Base-by-base conservation (phyloP, 2,113 vertebrate genomes). In the Limanda limanda region DNA sequence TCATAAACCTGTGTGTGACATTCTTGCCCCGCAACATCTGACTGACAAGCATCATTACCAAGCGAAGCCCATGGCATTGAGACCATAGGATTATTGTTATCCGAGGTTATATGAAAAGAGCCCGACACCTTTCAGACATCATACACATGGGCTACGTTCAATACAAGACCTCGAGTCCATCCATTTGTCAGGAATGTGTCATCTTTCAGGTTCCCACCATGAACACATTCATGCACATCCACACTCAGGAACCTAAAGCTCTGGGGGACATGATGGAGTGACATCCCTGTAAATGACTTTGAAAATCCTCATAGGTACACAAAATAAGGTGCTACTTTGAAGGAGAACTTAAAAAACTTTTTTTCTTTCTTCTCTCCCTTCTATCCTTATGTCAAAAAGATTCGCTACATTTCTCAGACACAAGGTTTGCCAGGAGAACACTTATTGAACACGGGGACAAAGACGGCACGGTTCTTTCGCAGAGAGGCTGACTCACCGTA, bases 351-450 rank as follows among this genome's bases (percentile, higher is more conserved):
- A 35, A 35, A 35, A 35, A 40, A 10, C 37, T 42, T 4, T 73
- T 58, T 48, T 2, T 45, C 6, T 42, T 48, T 60, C 68, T 21
- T n/a, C 20, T 6, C 45, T 37, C 24, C 4, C 45, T 31, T 47
- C n/a, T 45, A 31, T 37, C 20, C 51, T 48, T 23, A 10, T 80
- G 35, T 72, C 48, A 58, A 56, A 78, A 93, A 99, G 98, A 99
- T 99, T 93, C 97, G 98, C 94, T 99, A 97, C 93, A 99, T 99
- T 94, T 99, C 98, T 75, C 97, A 99, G 95, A 99, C 98, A 62
- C 98, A 99, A 96, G 98, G 98, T 82, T 95, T 96, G 81, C 98
- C 97, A 20, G 96, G 95, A 87, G 97, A 99, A 71, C 96, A 97
- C 82, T 92, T 99, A 84, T 89, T 99, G 90, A 98, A 96, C 85